Percentiles rank a stretch among this genome's conserved stretches.
Conservation (phyloP, 2,888 invertebrate genomes). For the Caenorhabditis virilis region DNA sequence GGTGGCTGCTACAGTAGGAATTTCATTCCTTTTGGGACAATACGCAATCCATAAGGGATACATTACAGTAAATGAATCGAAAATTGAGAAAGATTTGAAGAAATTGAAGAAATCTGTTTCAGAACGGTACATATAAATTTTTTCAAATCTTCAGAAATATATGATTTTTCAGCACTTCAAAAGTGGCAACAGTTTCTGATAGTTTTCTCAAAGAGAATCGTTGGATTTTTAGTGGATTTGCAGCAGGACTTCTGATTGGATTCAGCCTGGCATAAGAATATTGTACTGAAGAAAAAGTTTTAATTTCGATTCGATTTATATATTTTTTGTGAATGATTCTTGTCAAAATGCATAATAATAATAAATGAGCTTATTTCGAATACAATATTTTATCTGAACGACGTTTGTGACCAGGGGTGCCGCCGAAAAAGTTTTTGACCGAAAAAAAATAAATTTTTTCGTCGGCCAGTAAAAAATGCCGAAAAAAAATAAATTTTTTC, state of each 20-base stretch:
- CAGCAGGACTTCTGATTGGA: slow-evolving; percentile 34
- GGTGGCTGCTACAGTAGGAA: slow-evolving; percentile 31
- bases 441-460: no score
- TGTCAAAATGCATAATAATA: no score
- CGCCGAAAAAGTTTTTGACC: no score
- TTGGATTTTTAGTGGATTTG: slow-evolving; percentile 36
- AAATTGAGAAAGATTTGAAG: slow-evolving; percentile 26
- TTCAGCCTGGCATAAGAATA: slow-evolving; percentile 31
- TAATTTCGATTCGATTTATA: slow-evolving; percentile 6
- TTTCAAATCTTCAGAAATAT: no score
- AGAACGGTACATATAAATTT: slow-evolving; percentile 22
- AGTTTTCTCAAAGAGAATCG: slow-evolving; percentile 24
- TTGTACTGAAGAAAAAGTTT: slow-evolving; percentile 1
- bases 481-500: no score
- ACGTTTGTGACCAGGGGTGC: no score
- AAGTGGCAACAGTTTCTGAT: slow-evolving; percentile 10
- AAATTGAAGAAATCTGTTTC: slow-evolving; percentile 24
- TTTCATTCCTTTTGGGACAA: slow-evolving; percentile 28
- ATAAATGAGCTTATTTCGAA: no score
- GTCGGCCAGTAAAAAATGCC: no score
- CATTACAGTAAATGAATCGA: slow-evolving; percentile 34
- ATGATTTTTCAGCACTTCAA: slow-evolving; percentile 4
- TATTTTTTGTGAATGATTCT: background rate
- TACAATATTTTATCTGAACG: no score
- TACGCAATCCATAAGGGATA: slow-evolving; percentile 36